Conservation (phyloP, 2,113 vertebrate genomes). For the Myrmecobius fasciatus region DNA sequence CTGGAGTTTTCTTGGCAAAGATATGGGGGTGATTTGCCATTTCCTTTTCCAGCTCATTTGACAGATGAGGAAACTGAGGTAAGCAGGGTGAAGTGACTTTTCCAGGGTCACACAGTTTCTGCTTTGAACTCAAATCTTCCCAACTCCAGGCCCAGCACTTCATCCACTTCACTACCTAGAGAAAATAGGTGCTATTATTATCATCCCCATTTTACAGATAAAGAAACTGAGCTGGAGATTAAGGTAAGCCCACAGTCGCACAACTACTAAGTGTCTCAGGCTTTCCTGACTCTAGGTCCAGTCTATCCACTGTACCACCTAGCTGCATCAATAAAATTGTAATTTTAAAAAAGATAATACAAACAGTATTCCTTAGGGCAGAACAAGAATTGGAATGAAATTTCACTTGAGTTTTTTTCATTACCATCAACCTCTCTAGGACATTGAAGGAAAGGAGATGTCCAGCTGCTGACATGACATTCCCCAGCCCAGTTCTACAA, state of each 20-base stretch:
- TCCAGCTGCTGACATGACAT: background rate
- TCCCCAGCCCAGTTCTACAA: background rate
- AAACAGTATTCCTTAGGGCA: background rate
- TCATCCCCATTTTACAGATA: background rate
- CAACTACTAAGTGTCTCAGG: background rate
- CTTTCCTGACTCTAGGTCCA: background rate
- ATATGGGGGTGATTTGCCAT: background rate
- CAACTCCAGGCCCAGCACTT: too few relatives aligned
- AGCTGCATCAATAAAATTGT: background rate
- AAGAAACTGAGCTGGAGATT: background rate
- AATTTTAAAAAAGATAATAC: background rate
- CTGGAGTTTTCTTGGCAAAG: background rate
- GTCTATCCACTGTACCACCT: background rate
- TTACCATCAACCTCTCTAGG: background rate
- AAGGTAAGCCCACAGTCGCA: background rate
- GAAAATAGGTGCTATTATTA: background rate
- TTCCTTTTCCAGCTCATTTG: background rate
- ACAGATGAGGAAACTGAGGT: background rate
- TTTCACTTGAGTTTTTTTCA: background rate
- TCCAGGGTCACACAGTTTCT: too few relatives aligned
- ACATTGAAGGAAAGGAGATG: background rate
- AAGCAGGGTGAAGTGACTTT: too few relatives aligned
- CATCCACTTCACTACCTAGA: background rate
- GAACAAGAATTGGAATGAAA: background rate
- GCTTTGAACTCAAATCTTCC: too few relatives aligned